Conservation (phyloP, 2,888 invertebrate species). For the Tetragonisca angustula region DNA sequence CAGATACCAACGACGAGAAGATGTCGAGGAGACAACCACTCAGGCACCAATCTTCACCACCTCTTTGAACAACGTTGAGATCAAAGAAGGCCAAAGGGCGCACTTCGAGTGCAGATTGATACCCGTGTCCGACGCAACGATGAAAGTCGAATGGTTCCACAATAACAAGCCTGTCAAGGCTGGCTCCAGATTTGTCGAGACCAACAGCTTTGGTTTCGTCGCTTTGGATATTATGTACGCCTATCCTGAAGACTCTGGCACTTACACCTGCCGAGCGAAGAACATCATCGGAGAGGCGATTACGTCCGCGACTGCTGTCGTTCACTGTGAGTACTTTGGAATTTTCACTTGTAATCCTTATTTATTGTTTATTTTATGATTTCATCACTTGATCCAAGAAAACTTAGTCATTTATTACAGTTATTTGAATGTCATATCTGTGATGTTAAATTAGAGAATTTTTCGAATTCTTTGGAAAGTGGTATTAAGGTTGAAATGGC, state of each 20-base stretch:
- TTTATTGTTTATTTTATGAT: not conserved
- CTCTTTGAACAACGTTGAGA: conserved; percentile 95
- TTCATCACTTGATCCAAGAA: not conserved
- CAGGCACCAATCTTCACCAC: conserved; percentile 97
- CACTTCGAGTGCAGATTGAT: conserved; percentile 97
- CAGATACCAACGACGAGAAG: conserved; percentile 90
- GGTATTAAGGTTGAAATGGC: no score
- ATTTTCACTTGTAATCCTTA: not conserved
- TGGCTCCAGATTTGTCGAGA: conserved; percentile 97
- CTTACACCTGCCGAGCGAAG: conserved; percentile 96
- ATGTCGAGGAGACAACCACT: conserved; percentile 92
- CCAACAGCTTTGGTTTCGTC: conserved; percentile 98
- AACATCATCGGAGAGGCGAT: conserved; percentile 97
- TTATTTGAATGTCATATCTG: not conserved
- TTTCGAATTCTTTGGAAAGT: no score
- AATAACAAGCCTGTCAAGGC: conserved; percentile 95
- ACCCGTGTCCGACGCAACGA: conserved; percentile 96
- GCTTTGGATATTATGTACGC: conserved; percentile 98
- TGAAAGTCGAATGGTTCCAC: conserved; percentile 98
- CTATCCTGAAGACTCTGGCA: conserved; percentile 97
- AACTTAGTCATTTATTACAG: no score
- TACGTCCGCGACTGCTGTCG: conserved; percentile 93
- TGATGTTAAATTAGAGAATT: not conserved
- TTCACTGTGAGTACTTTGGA: conserved; percentile 87
- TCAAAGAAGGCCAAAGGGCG: conserved; percentile 96